phyloP scores from a whole-genome alignment of 2,888 invertebrate genomes.

The Matsumyia berberina region DNA sequence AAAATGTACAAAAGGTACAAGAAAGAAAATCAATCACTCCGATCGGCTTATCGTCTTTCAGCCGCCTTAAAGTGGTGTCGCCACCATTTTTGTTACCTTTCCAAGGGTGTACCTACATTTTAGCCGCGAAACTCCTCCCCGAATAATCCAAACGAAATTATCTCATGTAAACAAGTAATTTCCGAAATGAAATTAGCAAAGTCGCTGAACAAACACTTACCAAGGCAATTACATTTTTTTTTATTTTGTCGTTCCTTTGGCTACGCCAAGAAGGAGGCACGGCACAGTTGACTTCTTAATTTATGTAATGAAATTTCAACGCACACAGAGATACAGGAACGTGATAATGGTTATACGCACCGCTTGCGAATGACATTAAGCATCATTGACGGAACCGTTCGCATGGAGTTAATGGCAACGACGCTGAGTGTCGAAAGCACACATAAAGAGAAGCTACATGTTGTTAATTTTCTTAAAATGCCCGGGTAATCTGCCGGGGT shows the following conservation, averaged over 20 bases:
- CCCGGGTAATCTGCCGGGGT: constrained; percentile 59
- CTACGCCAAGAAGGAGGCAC: constrained; percentile 14
- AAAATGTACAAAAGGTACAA: neutral
- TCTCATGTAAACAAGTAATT: constrained; percentile 83
- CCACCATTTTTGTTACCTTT: constrained; percentile 38
- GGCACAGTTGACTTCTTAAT: constrained; percentile 61
- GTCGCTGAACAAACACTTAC: constrained; percentile 51
- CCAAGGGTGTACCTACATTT: neutral
- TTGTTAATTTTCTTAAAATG: constrained; percentile 73
- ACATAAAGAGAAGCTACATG: constrained; percentile 59
- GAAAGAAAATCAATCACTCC: constrained; percentile 26
- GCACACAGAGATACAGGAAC: constrained; percentile 4
- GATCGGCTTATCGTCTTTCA: constrained; percentile 35
- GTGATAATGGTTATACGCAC: constrained; percentile 18
- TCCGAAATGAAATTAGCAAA: constrained; percentile 72
- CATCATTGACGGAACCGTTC: constrained; percentile 36
- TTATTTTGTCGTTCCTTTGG: neutral
- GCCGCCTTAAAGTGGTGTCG: constrained; percentile 19
- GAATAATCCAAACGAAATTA: constrained; percentile 76
- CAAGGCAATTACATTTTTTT: constrained; percentile 18
- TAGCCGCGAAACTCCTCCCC: constrained; percentile 44
- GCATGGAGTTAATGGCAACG: constrained; percentile 47
- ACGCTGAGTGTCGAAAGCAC: constrained; percentile 50
- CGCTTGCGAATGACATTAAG: constrained; percentile 40
- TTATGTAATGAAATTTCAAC: constrained; percentile 76